Evolutionary conservation across 2,888 invertebrate genomes (phyloP), one percentile per base, ranked within the genome.

Genomic region (Boloria euphrosyne): DNA sequence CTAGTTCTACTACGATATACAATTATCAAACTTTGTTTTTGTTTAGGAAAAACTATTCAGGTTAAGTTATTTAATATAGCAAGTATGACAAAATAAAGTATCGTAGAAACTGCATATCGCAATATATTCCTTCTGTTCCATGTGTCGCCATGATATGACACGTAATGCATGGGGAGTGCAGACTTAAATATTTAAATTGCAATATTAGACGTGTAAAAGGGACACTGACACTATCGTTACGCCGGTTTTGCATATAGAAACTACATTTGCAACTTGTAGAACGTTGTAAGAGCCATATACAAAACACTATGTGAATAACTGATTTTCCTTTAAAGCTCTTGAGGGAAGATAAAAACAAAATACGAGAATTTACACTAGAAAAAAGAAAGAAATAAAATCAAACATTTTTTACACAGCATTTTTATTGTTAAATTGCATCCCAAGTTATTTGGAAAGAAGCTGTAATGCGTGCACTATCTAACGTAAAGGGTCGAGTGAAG

Each of bases 391-490:
- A 38, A 38, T 38, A 53, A 16, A 3, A 2, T 27, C 49, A 17
- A 16, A 57, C n/a, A n/a, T n/a, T n/a, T n/a, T n/a, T n/a, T n/a
- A n/a, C 14, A 22, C n/a, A 16, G 10, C 22, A 7, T 27, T 16
- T 57, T 27, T 18, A 50, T 22, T 18, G 22, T 50, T 22, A 57
- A 55, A 57, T 27, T 2, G 5, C 27, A 46, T 57, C 46, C 27
- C n/a, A 46, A 57, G 46, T 46, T 46, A 22, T 22, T n/a, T 22
- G 46, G 27, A 46, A 57, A 46, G 27, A 57, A 57, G 57, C 16
- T 57, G 22, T 49, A 18, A 59, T 50, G 70, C 62, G 57, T 68
- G 69, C 70, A 68, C 70, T 82, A 82, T 78, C 78, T 80, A 81
- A 80, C 71, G 65, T 60, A 60, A 74, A 72, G 73, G 74, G 75